A percentile compares a stretch with the other conserved stretches of the same genome.
Conservation (phyloP, 2,888 invertebrate species). For the Oligia strigilis region DNA sequence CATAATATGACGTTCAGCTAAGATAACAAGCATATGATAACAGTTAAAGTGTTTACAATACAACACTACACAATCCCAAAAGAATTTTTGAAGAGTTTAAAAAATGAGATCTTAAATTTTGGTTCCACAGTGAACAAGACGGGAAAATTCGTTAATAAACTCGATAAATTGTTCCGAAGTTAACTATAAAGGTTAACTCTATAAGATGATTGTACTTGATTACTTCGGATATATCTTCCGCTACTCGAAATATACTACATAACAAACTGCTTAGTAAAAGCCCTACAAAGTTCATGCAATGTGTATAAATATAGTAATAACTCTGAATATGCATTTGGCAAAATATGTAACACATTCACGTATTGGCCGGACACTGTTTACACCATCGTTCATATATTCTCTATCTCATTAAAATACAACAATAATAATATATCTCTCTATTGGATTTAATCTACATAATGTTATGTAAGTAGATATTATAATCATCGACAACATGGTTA, state of each 20-base stretch:
- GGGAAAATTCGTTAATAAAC: conserved; percentile 83
- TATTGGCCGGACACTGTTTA: conserved; percentile 88
- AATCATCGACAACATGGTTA: conserved; percentile 85
- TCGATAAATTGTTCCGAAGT: conserved; percentile 80
- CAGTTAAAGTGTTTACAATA: conserved; percentile 61
- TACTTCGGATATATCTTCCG: conserved; percentile 76
- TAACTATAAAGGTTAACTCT: conserved; percentile 72
- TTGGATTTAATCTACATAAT: conserved; percentile 86
- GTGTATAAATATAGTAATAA: conserved; percentile 78
- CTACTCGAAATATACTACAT: conserved; percentile 74
- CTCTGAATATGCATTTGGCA: conserved; percentile 82
- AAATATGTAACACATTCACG: conserved; percentile 84
- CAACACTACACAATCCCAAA: conserved; percentile 57
- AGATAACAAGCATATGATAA: conserved; percentile 57
- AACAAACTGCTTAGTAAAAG: conserved; percentile 76
- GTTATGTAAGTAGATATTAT: conserved; percentile 83
- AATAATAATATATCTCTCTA: conserved; percentile 88
- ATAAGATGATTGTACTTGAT: conserved; percentile 86
- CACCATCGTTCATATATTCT: conserved; percentile 83
- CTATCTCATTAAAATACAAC: conserved; percentile 87
- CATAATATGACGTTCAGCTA: conserved; percentile 51
- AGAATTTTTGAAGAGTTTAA: conserved; percentile 65
- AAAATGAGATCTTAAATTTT: conserved; percentile 89
- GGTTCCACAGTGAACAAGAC: conserved; percentile 87
- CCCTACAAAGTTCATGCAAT: conserved; percentile 81